phyloP scores from a whole-genome alignment of 2,888 invertebrate genomes.

The Troides aeacus region DNA sequence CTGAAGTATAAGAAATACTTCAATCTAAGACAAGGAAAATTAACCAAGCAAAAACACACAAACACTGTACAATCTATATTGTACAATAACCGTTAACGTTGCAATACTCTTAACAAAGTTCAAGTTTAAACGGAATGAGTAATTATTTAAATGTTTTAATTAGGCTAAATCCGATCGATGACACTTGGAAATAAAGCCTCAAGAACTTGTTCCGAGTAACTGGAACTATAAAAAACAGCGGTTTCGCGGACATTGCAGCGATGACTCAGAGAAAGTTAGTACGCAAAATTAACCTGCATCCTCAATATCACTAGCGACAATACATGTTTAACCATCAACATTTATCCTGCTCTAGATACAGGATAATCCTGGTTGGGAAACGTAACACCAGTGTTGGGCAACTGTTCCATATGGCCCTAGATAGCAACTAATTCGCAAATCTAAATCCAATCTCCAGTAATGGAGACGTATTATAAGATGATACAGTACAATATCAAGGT shows the following conservation, averaged over 20 bases:
- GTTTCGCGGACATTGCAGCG: slow-evolving; percentile 31
- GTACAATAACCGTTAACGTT: background rate
- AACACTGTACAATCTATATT: background rate
- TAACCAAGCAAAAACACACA: too few species aligned
- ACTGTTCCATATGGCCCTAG: too few species aligned
- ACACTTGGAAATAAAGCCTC: background rate
- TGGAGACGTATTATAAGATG: background rate
- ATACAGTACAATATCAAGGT: background rate
- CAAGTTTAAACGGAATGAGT: background rate
- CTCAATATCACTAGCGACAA: slow-evolving; percentile 17
- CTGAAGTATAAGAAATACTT: background rate
- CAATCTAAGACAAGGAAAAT: too few species aligned
- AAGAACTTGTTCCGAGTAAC: slow-evolving; percentile 3
- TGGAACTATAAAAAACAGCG: slow-evolving; percentile 11
- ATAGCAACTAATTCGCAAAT: too few species aligned
- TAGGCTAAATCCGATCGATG: slow-evolving; percentile 1
- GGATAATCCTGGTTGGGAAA: too few species aligned
- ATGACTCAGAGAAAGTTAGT: slow-evolving; percentile 25
- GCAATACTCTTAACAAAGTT: background rate
- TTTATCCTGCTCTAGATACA: slow-evolving; percentile 3
- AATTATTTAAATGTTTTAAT: slow-evolving; percentile 3
- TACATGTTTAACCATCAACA: slow-evolving; percentile 12
- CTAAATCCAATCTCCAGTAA: too few species aligned
- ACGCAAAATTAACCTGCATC: slow-evolving; percentile 1
- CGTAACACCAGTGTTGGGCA: too few species aligned